phyloP scores from a whole-genome alignment of 1,140 invertebrate genomes.

The Drosophila gunungcola region DNA sequence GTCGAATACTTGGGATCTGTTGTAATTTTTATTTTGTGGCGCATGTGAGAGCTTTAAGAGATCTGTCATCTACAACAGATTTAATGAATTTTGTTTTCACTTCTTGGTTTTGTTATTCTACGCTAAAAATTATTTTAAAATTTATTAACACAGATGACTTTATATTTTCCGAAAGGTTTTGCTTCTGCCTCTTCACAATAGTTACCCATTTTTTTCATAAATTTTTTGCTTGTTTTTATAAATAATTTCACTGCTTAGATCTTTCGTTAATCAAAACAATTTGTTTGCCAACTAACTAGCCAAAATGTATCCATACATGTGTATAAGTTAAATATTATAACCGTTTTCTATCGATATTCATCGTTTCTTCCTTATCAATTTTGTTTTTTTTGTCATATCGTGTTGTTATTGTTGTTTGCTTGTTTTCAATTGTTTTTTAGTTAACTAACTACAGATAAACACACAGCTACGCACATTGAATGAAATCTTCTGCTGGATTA shows the following conservation, averaged over 20 bases:
- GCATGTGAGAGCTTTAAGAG: slow-evolving; percentile 26
- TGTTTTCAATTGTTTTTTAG: slow-evolving; percentile 33
- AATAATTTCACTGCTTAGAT: slow-evolving; percentile 47
- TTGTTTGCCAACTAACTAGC: slow-evolving; percentile 48
- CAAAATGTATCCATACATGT: slow-evolving; percentile 36
- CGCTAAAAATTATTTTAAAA: slow-evolving; percentile 81
- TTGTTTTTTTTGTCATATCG: slow-evolving; percentile 41
- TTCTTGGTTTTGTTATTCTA: slow-evolving; percentile 67
- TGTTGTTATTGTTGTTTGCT: slow-evolving; percentile 30
- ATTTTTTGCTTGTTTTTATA: slow-evolving; percentile 42
- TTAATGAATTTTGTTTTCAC: slow-evolving; percentile 46
- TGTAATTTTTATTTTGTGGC: slow-evolving; percentile 25
- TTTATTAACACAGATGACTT: slow-evolving; percentile 85
- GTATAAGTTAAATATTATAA: slow-evolving; percentile 28
- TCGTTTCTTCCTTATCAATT: slow-evolving; percentile 13
- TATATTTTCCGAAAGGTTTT: slow-evolving; percentile 77
- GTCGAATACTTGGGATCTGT: slow-evolving; percentile 50
- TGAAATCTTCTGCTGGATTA: slow-evolving; percentile 47
- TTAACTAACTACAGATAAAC: slow-evolving; percentile 56
- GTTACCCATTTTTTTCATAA: slow-evolving; percentile 51
- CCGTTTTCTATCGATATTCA: slow-evolving; percentile 14
- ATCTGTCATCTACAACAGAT: slow-evolving; percentile 20
- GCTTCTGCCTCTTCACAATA: slow-evolving; percentile 35
- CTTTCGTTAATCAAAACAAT: slow-evolving; percentile 50
- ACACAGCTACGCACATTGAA: slow-evolving; percentile 54